Conservation (phyloP, 1,140 invertebrate species). For the Hylaeus anthracinus region DNA sequence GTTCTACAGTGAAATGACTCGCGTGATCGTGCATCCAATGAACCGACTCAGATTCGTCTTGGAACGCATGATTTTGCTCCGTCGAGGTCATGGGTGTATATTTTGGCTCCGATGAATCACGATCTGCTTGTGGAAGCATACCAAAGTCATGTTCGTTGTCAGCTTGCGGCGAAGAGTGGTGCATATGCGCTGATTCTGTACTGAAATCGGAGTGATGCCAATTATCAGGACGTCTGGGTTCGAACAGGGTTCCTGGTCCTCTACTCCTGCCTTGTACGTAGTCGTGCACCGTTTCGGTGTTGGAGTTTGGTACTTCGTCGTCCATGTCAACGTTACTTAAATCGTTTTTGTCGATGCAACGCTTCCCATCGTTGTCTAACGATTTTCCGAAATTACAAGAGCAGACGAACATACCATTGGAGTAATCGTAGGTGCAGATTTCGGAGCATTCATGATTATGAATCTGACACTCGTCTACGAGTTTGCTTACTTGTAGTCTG, state of each 20-base stretch:
- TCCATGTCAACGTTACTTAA: constrained; percentile 70
- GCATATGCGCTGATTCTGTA: background rate
- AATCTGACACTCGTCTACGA: constrained; percentile 88
- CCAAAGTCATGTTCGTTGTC: constrained; percentile 35
- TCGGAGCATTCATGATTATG: constrained; percentile 89
- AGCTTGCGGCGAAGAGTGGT: constrained; percentile 53
- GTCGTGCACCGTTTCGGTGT: constrained; percentile 56
- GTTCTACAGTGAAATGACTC: constrained; percentile 13
- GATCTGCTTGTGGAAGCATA: constrained; percentile 50
- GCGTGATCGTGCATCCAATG: constrained; percentile 23
- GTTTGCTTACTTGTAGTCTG: constrained; percentile 68
- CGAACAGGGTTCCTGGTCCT: constrained; percentile 75
- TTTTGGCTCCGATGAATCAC: constrained; percentile 54
- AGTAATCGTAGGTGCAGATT: constrained; percentile 87
- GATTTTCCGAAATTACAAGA: constrained; percentile 84
- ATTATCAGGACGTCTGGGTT: constrained; percentile 70
- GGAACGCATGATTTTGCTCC: constrained; percentile 45
- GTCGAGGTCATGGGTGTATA: background rate
- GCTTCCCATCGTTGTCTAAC: constrained; percentile 79
- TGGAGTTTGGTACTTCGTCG: constrained; percentile 37
- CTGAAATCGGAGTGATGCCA: constrained; percentile 60
- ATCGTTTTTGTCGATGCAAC: constrained; percentile 73
- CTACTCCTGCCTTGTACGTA: constrained; percentile 75
- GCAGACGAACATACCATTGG: constrained; percentile 84
- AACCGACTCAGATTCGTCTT: background rate